Evolutionary conservation across 1,140 invertebrate genomes (phyloP), one percentile per base, ranked within the genome.

Genomic region (Formica selysi): DNA sequence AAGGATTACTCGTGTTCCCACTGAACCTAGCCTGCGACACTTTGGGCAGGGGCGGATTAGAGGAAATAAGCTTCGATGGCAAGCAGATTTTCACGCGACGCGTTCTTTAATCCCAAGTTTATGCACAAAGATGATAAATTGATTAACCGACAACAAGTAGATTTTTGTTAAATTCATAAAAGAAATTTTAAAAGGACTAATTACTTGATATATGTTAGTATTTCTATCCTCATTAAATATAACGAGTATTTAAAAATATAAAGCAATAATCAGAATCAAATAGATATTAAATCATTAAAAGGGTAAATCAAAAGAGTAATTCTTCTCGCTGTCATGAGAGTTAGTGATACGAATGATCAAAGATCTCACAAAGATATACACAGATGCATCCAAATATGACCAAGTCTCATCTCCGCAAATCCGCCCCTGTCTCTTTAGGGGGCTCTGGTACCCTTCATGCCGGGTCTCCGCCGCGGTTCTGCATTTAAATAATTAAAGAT

Each of bases 401-500:
- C 4, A 70, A 38, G 76, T 29, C 65, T 70, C 13, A 54, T 80
- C 76, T 70, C 48, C 81, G 61, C 76, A 54, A 80, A 68, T 87
- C 70, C 89, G 89, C 86, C 89, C 86, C 88, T 90, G 86, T 86
- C 86, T 87, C 88, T 90, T 90, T 90, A 61, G 76, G 41, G 32
- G 71, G 57, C 70, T 57, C 74, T 44, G 64, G 62, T 89, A 88
- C 87, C 86, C 87, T 88, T 88, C 86, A 26, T 65, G 86, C 70
- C 79, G 80, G 86, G 48, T 90, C 88, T 90, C 87, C 87, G 89
- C 87, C 88, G 89, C 91, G 90, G 86, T 90, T 91, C 91, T 90
- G 92, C 92, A 94, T 94, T 93, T 91, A 93, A 93, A 94, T 94
- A 94, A 95, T 95, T 95, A 94, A 92, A 94, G 91, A 93, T 91